Percentiles rank a stretch among this genome's conserved stretches.
These are phyloP conservation scores for Parelbella ahira DNA, from an alignment of 2,888 invertebrate genomes.

Conservation along the genomic window DNA sequence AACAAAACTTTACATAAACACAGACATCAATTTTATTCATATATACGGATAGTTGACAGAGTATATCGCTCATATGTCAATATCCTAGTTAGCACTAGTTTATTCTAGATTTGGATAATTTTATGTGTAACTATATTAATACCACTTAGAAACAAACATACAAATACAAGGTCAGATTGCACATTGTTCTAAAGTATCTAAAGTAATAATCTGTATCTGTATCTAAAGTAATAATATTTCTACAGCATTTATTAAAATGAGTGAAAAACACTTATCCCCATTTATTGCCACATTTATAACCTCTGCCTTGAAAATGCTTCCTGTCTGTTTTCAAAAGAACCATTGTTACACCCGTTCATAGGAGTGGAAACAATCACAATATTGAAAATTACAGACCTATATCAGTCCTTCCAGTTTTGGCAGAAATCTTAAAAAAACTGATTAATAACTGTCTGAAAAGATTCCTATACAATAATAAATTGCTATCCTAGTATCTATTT, in stretches of 20 bases:
- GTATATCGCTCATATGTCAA: no score
- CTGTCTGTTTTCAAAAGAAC: background rate
- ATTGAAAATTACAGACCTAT: conserved; percentile 12
- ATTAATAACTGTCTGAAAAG: conserved; percentile 8
- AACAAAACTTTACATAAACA: no score
- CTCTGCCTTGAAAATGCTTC: background rate
- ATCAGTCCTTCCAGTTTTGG: background rate
- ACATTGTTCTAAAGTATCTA: no score
- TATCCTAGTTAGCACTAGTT: no score
- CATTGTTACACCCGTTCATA: conserved; percentile 23
- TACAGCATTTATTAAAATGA: conserved; percentile 2
- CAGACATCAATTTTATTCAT: no score
- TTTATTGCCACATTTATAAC: conserved; percentile 1
- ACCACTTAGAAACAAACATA: no score
- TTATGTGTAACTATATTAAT: no score
- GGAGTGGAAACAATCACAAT: conserved; percentile 2
- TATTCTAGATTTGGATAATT: no score
- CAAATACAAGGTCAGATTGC: no score
- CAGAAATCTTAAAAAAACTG: conserved; percentile 11
- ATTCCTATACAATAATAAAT: background rate
- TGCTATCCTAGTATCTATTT: conserved; percentile 6
- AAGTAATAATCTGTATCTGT: no score
- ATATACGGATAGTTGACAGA: no score
- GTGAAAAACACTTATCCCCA: background rate
- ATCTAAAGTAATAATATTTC: conserved; percentile 3